These are phyloP conservation scores for Scaptomyza parva DNA, from an alignment of 2,888 invertebrate species.

Conservation along the genomic window DNA sequence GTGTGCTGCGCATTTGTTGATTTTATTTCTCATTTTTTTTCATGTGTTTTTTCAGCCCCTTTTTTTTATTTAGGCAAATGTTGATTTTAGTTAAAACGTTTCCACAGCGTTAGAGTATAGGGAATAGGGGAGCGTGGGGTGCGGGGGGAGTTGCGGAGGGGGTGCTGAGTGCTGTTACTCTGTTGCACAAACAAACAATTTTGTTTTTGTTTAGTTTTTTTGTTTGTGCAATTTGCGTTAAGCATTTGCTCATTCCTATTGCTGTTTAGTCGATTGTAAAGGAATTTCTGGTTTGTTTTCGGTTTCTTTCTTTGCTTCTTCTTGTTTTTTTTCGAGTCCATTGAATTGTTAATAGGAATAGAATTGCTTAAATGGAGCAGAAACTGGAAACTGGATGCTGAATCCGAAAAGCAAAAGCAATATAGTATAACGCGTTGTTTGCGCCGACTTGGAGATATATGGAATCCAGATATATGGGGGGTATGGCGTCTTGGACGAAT, in stretches of 20 bases:
- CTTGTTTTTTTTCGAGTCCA: too few species aligned
- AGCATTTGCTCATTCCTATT: slow-evolving; percentile 12
- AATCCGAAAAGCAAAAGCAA: too few species aligned
- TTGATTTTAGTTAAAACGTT: slow-evolving; percentile 58
- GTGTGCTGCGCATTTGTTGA: slow-evolving; percentile 56
- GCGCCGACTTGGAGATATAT: too few species aligned
- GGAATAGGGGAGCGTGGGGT: neutral
- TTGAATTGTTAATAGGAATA: too few species aligned
- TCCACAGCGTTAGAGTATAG: slow-evolving; percentile 2
- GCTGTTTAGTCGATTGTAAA: slow-evolving; percentile 32
- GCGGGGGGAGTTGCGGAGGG: neutral
- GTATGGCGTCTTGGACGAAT: too few species aligned
- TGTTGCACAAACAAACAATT: slow-evolving; percentile 59
- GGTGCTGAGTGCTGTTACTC: slow-evolving; percentile 7
- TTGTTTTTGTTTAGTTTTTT: slow-evolving; percentile 15
- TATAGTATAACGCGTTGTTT: too few species aligned
- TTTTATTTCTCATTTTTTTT: slow-evolving; percentile 34
- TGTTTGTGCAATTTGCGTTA: slow-evolving; percentile 28
- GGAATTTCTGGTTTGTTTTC: slow-evolving; percentile 24
- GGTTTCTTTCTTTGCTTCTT: neutral
- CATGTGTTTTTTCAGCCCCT: slow-evolving; percentile 10
- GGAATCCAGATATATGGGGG: too few species aligned
- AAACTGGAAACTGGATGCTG: too few species aligned
- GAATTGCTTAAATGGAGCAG: too few species aligned
- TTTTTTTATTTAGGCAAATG: slow-evolving; percentile 36